These are phyloP conservation scores for Yponomeuta cagnagella DNA, from an alignment of 2,888 invertebrate species.

Conservation along the genomic window DNA sequence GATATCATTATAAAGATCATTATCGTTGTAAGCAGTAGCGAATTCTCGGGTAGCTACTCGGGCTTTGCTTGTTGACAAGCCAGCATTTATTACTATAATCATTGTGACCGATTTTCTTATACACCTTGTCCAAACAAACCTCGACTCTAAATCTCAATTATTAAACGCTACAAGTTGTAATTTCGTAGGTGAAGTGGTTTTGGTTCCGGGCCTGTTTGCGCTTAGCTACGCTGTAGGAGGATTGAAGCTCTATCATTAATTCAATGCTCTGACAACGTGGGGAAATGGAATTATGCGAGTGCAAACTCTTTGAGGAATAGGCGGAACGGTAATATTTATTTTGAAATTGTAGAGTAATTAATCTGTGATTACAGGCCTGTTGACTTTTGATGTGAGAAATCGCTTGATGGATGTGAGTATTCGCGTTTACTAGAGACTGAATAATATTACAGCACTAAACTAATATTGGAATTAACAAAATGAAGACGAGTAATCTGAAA, in stretches of 20 bases:
- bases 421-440: too few species aligned
- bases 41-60: slow-evolving; percentile 4
- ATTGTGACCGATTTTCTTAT: not conserved
- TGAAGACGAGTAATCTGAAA: too few species aligned
- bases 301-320: not conserved
- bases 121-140: not conserved
- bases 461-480: too few species aligned
- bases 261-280: not conserved
- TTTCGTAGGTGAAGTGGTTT: not conserved
- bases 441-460: too few species aligned
- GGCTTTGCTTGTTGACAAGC: not conserved
- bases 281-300: not conserved
- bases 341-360: too few species aligned
- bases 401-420: too few species aligned
- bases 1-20: not conserved
- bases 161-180: not conserved
- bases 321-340: not conserved
- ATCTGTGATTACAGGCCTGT: too few species aligned
- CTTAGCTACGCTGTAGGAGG: not conserved
- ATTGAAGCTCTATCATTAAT: not conserved
- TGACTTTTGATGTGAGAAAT: too few species aligned
- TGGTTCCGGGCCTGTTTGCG: not conserved
- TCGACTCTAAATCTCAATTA: not conserved
- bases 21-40: not conserved
- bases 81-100: not conserved